Evolutionary conservation across 2,113 vertebrate species (phyloP), one percentile per base, ranked within the genome.

Genomic region (Oxygymnocypris stewartii): DNA sequence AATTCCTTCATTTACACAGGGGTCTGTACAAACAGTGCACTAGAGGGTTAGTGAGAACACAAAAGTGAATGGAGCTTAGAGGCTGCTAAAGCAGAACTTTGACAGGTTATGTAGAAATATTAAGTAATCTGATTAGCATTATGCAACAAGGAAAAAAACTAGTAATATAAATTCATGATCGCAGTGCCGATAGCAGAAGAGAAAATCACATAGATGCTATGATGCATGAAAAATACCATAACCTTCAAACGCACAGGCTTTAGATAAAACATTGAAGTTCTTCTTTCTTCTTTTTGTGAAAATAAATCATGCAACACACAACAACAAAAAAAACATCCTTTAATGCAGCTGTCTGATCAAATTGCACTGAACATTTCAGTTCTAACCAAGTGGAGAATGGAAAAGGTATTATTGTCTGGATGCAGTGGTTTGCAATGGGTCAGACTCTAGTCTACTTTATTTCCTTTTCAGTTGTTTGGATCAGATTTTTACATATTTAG

Each of bases 1-100:
- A 61, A 97, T 16, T 97, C 95, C 90, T 96, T 97, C 86, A 97
- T 96, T 91, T 96, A 95, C 87, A 96, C 93, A 80, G 95, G 95
- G 1, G 94, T 95, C 95, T 96, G 88, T 18, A 37, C 88, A 87
- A 86, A 86, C 61, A 89, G 78, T 76, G 71, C 54, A 71, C 42
- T 77, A 79, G 13, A 10, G 85, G 44, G 59, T 5, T 54, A 47
- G 49, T 14, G 23, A 69, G 67, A 83, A 35, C 77, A 80, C 59
- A 84, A 71, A 88, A 85, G 57, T 77, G 54, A 51, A 82, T 84
- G n/a, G 74, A 44, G 25, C 69, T 83, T 88, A 76, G 81, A 51
- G 18, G 44, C 73, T 57, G 83, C 8, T 6, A 78, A 51, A 3
- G 28, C 73, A 87, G 79, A 84, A 87, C 74, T 90, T 59, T 87